These are phyloP conservation scores for Malurus alboscapulatus DNA, from an alignment of 2,113 vertebrate species.

Conservation along the genomic window DNA sequence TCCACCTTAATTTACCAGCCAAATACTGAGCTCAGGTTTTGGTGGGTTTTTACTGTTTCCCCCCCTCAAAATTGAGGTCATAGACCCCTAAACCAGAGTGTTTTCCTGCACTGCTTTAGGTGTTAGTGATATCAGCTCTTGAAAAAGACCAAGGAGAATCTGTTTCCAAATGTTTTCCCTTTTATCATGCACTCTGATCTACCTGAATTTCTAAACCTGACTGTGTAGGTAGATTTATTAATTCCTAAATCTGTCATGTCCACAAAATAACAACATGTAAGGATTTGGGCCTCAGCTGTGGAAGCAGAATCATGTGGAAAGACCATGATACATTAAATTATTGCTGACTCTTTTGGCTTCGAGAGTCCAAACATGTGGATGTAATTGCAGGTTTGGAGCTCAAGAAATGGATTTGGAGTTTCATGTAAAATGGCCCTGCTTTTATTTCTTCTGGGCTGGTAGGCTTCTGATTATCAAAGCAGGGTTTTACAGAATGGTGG, in stretches of 20 bases:
- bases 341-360: neutral
- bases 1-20: neutral
- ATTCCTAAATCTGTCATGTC: neutral
- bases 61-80: neutral
- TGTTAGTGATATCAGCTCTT: neutral
- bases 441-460: neutral
- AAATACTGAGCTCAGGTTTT: neutral
- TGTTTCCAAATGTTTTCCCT: neutral
- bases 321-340: neutral
- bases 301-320: neutral
- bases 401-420: neutral
- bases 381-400: neutral
- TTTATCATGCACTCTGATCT: neutral
- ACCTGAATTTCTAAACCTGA: neutral
- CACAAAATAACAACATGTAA: neutral
- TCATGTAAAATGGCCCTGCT: neutral
- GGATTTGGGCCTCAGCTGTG: neutral
- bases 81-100: neutral
- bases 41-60: neutral
- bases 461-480: neutral
- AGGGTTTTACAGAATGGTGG: neutral
- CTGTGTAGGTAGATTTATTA: neutral
- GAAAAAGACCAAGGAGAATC: neutral
- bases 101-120: conserved; percentile 1
- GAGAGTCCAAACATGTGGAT: neutral